Evolutionary conservation across 2,113 vertebrate species (phyloP), one percentile per base, ranked within the genome.

Genomic region (Pomatorhinus ruficollis): DNA sequence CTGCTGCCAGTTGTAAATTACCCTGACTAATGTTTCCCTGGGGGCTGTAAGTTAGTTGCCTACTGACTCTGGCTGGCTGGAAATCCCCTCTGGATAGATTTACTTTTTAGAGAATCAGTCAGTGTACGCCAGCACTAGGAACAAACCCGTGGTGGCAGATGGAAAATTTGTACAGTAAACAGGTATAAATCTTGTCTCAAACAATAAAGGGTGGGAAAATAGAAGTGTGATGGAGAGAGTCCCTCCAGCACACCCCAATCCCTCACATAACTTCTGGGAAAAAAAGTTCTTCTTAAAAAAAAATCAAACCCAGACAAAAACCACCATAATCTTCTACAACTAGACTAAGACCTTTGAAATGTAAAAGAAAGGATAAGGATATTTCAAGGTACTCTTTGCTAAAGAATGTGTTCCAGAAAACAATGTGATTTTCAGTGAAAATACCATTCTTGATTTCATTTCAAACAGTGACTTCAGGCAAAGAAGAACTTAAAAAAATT

Each of bases 21-120:
- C 57, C 90, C 70, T 56, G 90, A 87, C 80, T 61, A 61, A 56
- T 47, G 56, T 45, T 90, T 96, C 86, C 1, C 93, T 75, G 90
- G 93, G 97, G 97, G 86, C 96, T 81, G 2, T 57, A 87, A 85
- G 94, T 89, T 71, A 68, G 95, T 53, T 77, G 87, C 92, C 90
- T 87, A 50, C 94, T 72, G 97, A 90, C 97, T 96, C 81, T 12
- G 23, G 30, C 95, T 95, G 96, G 87, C 97, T 96, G 87, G 87
- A 95, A 97, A 94, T 60, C 91, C 87, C 97, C 94, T 92, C 93
- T 27, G 60, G 93, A 94, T 28, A 93, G 97, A 98, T 97, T 96
- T 91, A 95, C 96, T 95, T 85, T 85, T 12, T 68, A 83, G 5
- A 95, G 95, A 96, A 96, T 95, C 94, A 56, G 85, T 97, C 96